These are phyloP conservation scores for Acrocera orbiculus DNA, from an alignment of 2,888 invertebrate species.

Conservation along the genomic window DNA sequence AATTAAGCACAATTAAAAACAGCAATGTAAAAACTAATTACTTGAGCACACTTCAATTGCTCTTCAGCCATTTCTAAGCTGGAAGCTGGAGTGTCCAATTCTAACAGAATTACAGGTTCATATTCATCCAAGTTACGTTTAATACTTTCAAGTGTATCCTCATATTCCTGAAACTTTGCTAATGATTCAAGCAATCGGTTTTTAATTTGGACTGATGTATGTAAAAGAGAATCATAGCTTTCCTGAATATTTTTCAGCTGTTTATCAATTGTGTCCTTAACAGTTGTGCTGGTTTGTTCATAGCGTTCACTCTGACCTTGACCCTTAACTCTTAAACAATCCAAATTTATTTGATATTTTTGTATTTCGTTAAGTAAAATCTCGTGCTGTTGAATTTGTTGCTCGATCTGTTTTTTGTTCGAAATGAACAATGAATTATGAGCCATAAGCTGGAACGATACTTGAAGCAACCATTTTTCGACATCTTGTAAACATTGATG, in stretches of 20 bases:
- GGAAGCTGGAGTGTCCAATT: constrained; percentile 55
- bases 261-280: constrained; percentile 61
- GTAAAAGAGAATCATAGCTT: constrained; percentile 75
- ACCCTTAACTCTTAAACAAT: constrained; percentile 69
- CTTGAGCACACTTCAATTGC: constrained; percentile 55
- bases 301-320: constrained; percentile 70
- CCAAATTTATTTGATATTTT: constrained; percentile 62
- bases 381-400: constrained; percentile 80
- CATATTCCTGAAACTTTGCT: constrained; percentile 85
- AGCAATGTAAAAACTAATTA: constrained; percentile 3
- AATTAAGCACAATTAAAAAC: not conserved
- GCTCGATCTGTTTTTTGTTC: constrained; percentile 76
- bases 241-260: constrained; percentile 84
- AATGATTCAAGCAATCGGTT: constrained; percentile 72
- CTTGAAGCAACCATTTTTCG: constrained; percentile 88
- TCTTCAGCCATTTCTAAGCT: constrained; percentile 54
- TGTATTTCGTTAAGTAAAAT: constrained; percentile 57
- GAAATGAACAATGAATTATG: constrained; percentile 87
- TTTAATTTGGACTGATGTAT: constrained; percentile 81
- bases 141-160: constrained; percentile 73
- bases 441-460: constrained; percentile 89
- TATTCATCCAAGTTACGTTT: constrained; percentile 62
- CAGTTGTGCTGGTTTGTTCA: constrained; percentile 47
- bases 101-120: constrained; percentile 56
- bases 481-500: constrained; percentile 82